Conservation (phyloP, 2,797 vertebrate genomes). For the Gymnoscopelus microlampas region DNA sequence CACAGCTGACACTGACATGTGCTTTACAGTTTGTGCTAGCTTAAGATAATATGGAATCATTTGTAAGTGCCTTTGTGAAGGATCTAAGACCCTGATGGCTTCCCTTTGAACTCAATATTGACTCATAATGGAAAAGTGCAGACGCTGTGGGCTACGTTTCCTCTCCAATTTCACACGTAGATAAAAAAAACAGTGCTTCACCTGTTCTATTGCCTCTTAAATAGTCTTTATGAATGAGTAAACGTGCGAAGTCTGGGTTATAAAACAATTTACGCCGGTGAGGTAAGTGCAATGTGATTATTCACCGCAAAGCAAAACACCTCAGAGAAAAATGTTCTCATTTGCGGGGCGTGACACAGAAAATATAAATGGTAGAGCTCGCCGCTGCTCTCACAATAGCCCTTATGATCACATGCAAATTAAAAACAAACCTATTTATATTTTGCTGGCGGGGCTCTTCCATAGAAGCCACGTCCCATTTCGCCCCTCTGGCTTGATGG, state of each 20-base stretch:
- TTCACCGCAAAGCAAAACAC: slow-evolving; percentile 57
- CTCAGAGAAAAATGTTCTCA: slow-evolving; percentile 56
- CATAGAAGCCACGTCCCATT: slow-evolving; percentile 58
- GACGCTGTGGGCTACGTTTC: background rate
- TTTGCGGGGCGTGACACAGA: slow-evolving; percentile 53
- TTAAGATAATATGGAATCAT: too few relatives aligned
- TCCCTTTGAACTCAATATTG: too few relatives aligned
- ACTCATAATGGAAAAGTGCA: background rate
- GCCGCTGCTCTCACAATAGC: slow-evolving; percentile 64
- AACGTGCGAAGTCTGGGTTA: slow-evolving; percentile 56
- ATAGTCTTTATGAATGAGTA: slow-evolving; percentile 60
- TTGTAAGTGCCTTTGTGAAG: too few relatives aligned
- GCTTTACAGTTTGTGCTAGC: too few relatives aligned
- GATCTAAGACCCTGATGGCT: too few relatives aligned
- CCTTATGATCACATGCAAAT: slow-evolving; percentile 76
- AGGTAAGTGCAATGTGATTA: slow-evolving; percentile 51
- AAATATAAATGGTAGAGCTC: slow-evolving; percentile 58
- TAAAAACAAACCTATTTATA: slow-evolving; percentile 79
- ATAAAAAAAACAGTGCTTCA: slow-evolving; percentile 26
- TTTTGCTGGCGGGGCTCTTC: slow-evolving; percentile 57
- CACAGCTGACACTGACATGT: too few relatives aligned
- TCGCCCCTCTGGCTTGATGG: slow-evolving; percentile 51
- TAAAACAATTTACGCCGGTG: slow-evolving; percentile 60
- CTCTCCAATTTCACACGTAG: slow-evolving; percentile 12
- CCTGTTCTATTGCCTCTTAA: slow-evolving; percentile 49